phyloP scores from a whole-genome alignment of 2,113 vertebrate species.

The Ceratotherium simum region DNA sequence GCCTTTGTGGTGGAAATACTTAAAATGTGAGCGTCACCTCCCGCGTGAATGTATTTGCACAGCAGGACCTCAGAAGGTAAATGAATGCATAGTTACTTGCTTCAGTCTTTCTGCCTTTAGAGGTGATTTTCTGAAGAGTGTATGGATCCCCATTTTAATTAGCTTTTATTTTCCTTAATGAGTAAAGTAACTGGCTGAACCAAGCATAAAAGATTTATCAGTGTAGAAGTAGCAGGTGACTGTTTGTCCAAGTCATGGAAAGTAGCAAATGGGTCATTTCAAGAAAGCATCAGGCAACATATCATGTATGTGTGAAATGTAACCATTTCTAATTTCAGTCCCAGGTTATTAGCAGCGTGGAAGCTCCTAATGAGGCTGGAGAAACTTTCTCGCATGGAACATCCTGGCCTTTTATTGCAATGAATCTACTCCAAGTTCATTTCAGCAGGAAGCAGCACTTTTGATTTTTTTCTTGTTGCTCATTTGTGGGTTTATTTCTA shows the following conservation, averaged over 20 bases:
- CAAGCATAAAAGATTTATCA: conserved; percentile 67
- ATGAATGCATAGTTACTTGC: conserved; percentile 31
- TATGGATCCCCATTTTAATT: conserved; percentile 79
- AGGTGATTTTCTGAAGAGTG: conserved; percentile 77
- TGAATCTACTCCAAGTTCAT: conserved; percentile 73
- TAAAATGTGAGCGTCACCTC: conserved; percentile 69
- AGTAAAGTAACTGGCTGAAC: conserved; percentile 46
- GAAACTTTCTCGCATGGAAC: conserved; percentile 48
- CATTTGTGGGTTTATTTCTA: conserved; percentile 51
- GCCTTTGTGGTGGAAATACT: conserved; percentile 75
- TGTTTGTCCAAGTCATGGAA: conserved; percentile 56
- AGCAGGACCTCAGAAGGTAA: conserved; percentile 63
- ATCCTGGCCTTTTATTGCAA: conserved; percentile 70
- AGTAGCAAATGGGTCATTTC: conserved; percentile 71
- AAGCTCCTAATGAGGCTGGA: conserved; percentile 78
- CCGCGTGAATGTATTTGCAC: conserved; percentile 61
- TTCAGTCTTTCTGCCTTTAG: conserved; percentile 65
- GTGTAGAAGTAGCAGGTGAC: conserved; percentile 45
- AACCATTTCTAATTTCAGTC: conserved; percentile 80
- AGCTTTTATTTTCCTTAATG: conserved; percentile 75
- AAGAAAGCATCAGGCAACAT: not conserved
- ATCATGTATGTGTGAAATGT: not conserved
- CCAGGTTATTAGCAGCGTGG: conserved; percentile 71
- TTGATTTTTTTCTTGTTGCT: not conserved
- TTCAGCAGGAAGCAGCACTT: conserved; percentile 64